Percentiles rank a stretch among this genome's conserved stretches.
Evolutionary conservation across 2,888 invertebrate species (phyloP).

Genomic region (Apantesis nais): DNA sequence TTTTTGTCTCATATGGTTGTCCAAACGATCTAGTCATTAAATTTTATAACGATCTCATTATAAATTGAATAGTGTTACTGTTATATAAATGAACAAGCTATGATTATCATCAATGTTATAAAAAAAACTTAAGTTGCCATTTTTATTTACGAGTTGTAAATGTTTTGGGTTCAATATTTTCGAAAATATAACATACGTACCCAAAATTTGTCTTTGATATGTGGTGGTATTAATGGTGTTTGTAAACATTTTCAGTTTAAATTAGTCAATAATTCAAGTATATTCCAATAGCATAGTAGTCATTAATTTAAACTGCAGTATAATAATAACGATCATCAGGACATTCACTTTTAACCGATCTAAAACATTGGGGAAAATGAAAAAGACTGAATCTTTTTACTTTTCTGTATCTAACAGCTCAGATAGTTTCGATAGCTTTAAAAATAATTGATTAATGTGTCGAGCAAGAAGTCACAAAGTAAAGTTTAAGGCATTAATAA

Average conservation of each 20-base stretch:
- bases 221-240: not conserved
- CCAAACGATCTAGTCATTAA: constrained; percentile 49
- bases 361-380: not conserved
- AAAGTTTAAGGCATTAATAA: not conserved
- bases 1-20: constrained; percentile 21
- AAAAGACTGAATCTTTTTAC: not conserved
- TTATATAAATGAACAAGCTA: not conserved
- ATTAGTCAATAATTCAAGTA: not conserved
- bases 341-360: not conserved
- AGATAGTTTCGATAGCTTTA: not conserved
- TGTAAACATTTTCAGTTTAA: not conserved
- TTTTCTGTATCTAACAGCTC: not conserved
- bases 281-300: not conserved
- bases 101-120: not conserved
- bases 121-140: not conserved
- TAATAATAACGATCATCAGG: not conserved
- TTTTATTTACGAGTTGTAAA: not conserved
- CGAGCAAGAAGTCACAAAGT: not conserved
- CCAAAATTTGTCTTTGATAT: not conserved
- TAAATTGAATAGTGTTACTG: constrained; percentile 21
- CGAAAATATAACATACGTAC: not conserved
- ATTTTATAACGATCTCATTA: constrained; percentile 40
- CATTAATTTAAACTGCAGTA: not conserved
- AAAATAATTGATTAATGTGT: not conserved
- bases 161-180: not conserved